Evolutionary conservation across 2,113 vertebrate species (phyloP).

Genomic region (Glaucidium brasilianum): DNA sequence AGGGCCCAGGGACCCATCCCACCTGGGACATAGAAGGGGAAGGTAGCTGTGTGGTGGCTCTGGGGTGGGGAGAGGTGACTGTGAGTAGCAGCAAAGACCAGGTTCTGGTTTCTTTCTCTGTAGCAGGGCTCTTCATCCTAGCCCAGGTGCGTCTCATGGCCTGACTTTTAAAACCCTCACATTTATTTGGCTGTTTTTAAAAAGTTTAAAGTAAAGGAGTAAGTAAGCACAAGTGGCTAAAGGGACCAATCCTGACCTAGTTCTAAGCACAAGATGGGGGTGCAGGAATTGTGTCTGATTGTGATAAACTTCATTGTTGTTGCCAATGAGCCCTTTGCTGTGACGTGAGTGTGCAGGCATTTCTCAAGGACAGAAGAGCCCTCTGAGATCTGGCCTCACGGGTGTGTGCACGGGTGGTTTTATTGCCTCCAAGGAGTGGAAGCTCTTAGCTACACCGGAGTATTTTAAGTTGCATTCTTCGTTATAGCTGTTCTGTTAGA

Average conservation of each 20-base stretch:
- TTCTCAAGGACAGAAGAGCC: neutral
- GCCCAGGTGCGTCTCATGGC: neutral
- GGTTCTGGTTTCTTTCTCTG: neutral
- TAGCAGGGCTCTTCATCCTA: neutral
- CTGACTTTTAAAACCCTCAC: accelerated
- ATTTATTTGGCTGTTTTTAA: neutral
- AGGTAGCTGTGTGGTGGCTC: too few relatives aligned
- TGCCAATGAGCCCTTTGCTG: neutral
- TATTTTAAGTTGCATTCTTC: neutral
- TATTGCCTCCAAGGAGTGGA: neutral
- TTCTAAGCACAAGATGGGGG: too few relatives aligned
- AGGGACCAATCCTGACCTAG: neutral
- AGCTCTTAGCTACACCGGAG: neutral
- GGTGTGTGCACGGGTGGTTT: neutral
- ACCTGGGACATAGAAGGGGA: neutral
- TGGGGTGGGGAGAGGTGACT: accelerated
- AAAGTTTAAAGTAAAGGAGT: neutral
- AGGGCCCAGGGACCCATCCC: too few relatives aligned
- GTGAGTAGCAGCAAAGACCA: accelerated
- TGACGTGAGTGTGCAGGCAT: neutral
- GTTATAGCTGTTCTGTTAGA: neutral
- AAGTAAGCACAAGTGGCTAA: accelerated
- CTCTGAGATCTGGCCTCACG: neutral
- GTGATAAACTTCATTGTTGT: accelerated
- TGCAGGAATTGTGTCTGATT: accelerated